These are phyloP conservation scores for Helarctos malayanus DNA, from an alignment of 2,797 vertebrate genomes.

Conservation along the genomic window DNA sequence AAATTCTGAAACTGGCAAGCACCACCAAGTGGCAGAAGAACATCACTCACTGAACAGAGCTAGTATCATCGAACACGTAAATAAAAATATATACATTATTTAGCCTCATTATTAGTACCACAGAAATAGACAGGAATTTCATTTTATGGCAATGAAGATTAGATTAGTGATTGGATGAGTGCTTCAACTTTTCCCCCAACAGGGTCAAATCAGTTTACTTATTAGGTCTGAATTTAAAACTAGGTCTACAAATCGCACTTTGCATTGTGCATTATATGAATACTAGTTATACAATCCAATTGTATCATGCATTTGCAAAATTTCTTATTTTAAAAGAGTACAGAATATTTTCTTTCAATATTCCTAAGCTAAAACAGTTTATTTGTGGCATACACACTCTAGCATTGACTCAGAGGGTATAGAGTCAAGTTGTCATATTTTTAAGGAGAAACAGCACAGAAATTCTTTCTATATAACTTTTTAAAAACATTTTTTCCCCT, in stretches of 20 bases:
- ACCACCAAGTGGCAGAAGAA: conserved; percentile 89
- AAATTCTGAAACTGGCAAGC: conserved; percentile 83
- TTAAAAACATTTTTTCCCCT: background rate
- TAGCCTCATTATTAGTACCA: conserved; percentile 29
- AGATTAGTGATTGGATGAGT: conserved; percentile 10
- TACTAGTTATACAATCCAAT: background rate
- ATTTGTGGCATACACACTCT: background rate
- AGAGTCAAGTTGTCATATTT: background rate
- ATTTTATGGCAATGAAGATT: conserved; percentile 50
- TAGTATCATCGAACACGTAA: conserved; percentile 66
- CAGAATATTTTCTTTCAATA: conserved; percentile 14
- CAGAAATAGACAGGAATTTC: conserved; percentile 26
- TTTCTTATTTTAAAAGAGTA: conserved; percentile 20
- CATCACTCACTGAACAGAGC: conserved; percentile 80
- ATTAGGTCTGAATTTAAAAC: conserved; percentile 59
- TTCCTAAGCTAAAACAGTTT: background rate
- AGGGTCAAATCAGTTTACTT: conserved; percentile 60
- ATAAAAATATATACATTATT: conserved; percentile 71
- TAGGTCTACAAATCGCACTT: background rate
- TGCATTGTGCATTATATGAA: background rate
- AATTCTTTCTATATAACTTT: background rate
- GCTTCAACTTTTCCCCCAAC: background rate
- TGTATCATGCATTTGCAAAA: background rate
- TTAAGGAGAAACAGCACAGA: background rate
- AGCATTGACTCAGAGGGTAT: background rate